These are phyloP conservation scores for Drosophila acutilabella DNA, from an alignment of 2,888 invertebrate species.

Conservation along the genomic window DNA sequence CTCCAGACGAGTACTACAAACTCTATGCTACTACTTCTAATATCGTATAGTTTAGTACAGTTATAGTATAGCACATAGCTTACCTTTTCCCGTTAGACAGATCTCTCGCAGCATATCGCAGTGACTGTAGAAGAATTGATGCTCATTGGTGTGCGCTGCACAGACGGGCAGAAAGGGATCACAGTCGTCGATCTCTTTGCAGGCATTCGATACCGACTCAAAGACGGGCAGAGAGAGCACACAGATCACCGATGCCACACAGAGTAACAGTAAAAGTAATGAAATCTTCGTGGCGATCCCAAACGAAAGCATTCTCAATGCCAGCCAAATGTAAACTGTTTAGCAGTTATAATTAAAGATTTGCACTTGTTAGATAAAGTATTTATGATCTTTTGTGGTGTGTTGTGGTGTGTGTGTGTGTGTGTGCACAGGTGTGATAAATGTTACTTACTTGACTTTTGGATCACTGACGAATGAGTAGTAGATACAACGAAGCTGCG, in stretches of 20 bases:
- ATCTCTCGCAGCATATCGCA: constrained; percentile 81
- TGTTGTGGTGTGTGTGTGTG: neutral
- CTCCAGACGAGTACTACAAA: too few relatives aligned
- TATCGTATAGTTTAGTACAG: neutral
- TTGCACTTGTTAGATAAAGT: constrained; percentile 5
- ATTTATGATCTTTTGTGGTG: neutral
- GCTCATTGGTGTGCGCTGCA: constrained; percentile 72
- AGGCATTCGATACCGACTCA: constrained; percentile 35
- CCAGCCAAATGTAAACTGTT: constrained; percentile 10
- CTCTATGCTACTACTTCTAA: too few relatives aligned
- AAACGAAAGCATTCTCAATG: constrained; percentile 26
- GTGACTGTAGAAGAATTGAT: constrained; percentile 82
- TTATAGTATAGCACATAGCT: constrained; percentile 25
- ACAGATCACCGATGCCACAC: constrained; percentile 41
- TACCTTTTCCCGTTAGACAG: constrained; percentile 80
- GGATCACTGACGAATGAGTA: constrained; percentile 16
- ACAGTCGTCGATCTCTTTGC: constrained; percentile 63
- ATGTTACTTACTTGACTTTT: constrained; percentile 10
- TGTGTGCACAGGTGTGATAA: constrained; percentile 33
- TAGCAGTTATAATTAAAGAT: neutral
- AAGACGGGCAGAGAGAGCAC: constrained; percentile 59
- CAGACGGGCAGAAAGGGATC: constrained; percentile 79
- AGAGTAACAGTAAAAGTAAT: constrained; percentile 47
- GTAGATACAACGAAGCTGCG: constrained; percentile 19
- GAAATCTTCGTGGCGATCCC: constrained; percentile 37